Evolutionary conservation across 2,888 invertebrate genomes (phyloP).

Genomic region (Platycheirus rosarum): DNA sequence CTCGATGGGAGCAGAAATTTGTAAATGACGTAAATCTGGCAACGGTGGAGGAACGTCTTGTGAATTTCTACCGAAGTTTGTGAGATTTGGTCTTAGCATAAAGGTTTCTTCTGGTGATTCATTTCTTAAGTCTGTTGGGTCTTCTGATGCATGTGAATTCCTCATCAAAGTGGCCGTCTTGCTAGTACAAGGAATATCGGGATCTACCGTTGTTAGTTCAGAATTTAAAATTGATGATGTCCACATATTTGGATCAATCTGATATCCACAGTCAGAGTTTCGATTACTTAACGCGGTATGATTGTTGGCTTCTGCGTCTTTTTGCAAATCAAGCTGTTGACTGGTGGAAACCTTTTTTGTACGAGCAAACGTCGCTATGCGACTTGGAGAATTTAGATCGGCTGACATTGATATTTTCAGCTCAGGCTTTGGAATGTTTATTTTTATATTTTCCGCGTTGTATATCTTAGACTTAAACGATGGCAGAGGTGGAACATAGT

Average conservation of each 20-base stretch:
- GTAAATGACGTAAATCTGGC: slow-evolving; percentile 76
- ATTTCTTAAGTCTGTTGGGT: slow-evolving; percentile 29
- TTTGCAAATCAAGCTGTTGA: slow-evolving; percentile 32
- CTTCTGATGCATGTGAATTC: slow-evolving; percentile 48
- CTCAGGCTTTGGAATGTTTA: slow-evolving; percentile 82
- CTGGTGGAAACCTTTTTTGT: slow-evolving; percentile 24
- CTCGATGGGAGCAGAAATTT: slow-evolving; percentile 67
- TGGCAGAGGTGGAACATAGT: slow-evolving; percentile 82
- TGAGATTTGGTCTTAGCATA: slow-evolving; percentile 33
- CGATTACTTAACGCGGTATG: slow-evolving; percentile 8
- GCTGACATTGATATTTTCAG: slow-evolving; percentile 73
- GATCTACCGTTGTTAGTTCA: slow-evolving; percentile 48
- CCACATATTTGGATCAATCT: slow-evolving; percentile 52
- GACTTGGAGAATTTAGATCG: slow-evolving; percentile 39
- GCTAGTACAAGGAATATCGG: slow-evolving; percentile 51
- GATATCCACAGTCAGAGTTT: slow-evolving; percentile 25
- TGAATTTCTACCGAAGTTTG: slow-evolving; percentile 33
- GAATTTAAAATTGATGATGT: slow-evolving; percentile 22
- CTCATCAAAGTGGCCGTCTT: slow-evolving; percentile 48
- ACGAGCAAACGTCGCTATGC: slow-evolving; percentile 48
- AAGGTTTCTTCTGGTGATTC: slow-evolving; percentile 37
- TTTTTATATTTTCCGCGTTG: slow-evolving; percentile 81
- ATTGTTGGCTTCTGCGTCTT: slow-evolving; percentile 4
- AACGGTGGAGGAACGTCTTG: slow-evolving; percentile 76
- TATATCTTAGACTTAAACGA: slow-evolving; percentile 81